Conservation (phyloP, 1,140 invertebrate genomes). For the Chlorops oryzae region DNA sequence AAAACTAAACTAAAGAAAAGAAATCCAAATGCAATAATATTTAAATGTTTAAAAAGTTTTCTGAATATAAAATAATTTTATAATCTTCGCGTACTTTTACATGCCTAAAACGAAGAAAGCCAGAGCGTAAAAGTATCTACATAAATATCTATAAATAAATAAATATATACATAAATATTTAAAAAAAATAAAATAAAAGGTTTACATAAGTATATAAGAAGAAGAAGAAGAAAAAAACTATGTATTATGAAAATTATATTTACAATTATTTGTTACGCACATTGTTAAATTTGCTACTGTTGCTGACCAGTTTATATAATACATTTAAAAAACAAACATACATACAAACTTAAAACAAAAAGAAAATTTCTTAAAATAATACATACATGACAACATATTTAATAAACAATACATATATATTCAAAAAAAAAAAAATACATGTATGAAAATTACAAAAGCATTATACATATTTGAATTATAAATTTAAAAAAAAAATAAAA, state of each 20-base stretch:
- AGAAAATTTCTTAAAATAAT: slow-evolving; percentile 22
- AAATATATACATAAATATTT: slow-evolving; percentile 10
- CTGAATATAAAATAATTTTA: not conserved
- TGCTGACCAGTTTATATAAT: slow-evolving; percentile 48
- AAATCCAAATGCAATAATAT: not conserved
- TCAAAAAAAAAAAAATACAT: slow-evolving; percentile 1
- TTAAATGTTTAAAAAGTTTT: slow-evolving; percentile 3
- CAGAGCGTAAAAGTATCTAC: no score
- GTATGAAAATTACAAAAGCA: slow-evolving; percentile 1
- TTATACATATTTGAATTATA: not conserved
- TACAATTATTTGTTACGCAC: slow-evolving; percentile 49
- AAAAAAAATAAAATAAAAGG: slow-evolving; percentile 15
- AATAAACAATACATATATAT: slow-evolving; percentile 6
- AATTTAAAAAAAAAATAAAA: not conserved
- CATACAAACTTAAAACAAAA: slow-evolving; percentile 15
- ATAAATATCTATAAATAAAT: no score
- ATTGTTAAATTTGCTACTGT: slow-evolving; percentile 49
- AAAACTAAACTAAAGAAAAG: not conserved
- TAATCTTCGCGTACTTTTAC: slow-evolving; percentile 4
- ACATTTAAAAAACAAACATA: slow-evolving; percentile 10
- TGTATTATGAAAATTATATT: slow-evolving; percentile 31
- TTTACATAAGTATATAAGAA: slow-evolving; percentile 19
- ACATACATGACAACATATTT: slow-evolving; percentile 4
- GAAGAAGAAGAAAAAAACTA: slow-evolving; percentile 1
- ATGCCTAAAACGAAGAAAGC: no score